These are phyloP conservation scores for Arvicanthis niloticus DNA, from an alignment of 2,113 vertebrate species.

Conservation along the genomic window DNA sequence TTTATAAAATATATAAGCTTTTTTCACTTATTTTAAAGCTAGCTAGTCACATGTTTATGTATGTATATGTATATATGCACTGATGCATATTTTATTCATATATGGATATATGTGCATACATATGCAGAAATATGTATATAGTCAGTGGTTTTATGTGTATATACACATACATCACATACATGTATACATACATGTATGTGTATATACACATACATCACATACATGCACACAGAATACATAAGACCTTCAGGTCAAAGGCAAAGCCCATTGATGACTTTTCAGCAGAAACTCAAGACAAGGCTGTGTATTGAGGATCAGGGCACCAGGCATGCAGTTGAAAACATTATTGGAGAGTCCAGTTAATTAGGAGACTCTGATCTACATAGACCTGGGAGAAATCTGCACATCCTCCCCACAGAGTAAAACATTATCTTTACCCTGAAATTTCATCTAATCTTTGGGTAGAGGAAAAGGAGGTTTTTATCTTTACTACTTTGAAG, in stretches of 20 bases:
- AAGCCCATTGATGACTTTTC: background rate
- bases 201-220: background rate
- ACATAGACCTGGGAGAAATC: background rate
- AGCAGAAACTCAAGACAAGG: background rate
- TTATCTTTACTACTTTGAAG: conserved; percentile 1
- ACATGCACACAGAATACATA: background rate
- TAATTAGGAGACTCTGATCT: background rate
- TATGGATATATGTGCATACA: background rate
- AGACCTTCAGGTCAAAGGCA: background rate
- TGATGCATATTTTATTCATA: background rate
- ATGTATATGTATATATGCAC: background rate
- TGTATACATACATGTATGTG: too few species aligned
- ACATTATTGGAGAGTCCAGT: background rate
- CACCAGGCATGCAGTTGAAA: too few species aligned
- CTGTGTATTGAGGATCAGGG: background rate
- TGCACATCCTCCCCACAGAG: background rate
- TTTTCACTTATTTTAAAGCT: background rate
- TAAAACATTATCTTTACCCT: conserved; percentile 11
- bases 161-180: background rate
- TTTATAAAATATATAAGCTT: background rate
- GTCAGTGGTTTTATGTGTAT: background rate
- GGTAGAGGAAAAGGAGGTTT: background rate
- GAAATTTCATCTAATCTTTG: conserved; percentile 37
- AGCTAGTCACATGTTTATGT: background rate
- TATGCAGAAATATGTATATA: background rate